Percentiles rank a stretch among this genome's conserved stretches.
These are phyloP conservation scores for Bombus huntii DNA, from an alignment of 1,140 invertebrate genomes.

Conservation along the genomic window DNA sequence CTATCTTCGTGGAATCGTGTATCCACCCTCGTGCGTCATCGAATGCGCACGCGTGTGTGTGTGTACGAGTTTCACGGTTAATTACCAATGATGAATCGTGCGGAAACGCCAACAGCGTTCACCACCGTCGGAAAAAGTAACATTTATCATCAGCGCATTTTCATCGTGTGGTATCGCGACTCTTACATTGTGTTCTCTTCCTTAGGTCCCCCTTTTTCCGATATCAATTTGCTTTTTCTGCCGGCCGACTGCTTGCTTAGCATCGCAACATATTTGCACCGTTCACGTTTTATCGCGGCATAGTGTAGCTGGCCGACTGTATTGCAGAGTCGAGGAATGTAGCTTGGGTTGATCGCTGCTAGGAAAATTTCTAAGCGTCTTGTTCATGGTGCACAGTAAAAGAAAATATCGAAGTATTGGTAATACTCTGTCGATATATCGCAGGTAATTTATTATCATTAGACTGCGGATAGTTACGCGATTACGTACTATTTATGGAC, in stretches of 20 bases:
- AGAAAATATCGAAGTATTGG: not conserved
- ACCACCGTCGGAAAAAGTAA: conserved; percentile 36
- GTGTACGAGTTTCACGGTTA: conserved; percentile 52
- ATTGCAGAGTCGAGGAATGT: not conserved
- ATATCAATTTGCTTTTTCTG: conserved; percentile 39
- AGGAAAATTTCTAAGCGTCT: not conserved
- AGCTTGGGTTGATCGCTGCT: not conserved
- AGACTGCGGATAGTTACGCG: not conserved
- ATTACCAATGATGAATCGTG: conserved; percentile 63
- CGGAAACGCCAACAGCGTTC: conserved; percentile 41
- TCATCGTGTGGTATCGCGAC: conserved; percentile 48
- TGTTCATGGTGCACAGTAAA: not conserved
- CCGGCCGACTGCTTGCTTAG: not conserved
- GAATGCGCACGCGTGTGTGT: not conserved
- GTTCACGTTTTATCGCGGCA: not conserved
- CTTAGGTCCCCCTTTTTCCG: not conserved
- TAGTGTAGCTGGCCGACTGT: too few species aligned
- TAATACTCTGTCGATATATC: not conserved
- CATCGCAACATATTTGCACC: not conserved
- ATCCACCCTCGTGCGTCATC: not conserved
- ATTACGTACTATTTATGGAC: not conserved
- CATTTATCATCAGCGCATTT: conserved; percentile 63
- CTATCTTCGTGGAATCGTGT: not conserved
- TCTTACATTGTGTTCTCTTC: conserved; percentile 28
- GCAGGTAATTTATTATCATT: not conserved